Evolutionary conservation across 1,140 invertebrate genomes (phyloP).

Genomic region (Bombus ignitus): DNA sequence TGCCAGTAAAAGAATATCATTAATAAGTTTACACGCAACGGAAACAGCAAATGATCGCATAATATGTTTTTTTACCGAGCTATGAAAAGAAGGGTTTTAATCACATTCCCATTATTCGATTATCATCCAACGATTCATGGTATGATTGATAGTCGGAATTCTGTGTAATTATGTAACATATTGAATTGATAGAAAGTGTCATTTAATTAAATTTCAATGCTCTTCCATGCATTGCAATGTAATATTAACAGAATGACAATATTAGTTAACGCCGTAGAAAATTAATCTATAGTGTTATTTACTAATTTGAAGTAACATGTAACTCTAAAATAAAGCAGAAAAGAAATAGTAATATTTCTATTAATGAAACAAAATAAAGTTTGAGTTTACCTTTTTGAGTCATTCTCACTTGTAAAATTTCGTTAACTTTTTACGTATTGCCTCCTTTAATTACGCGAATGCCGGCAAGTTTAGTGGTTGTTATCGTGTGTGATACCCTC

Average conservation of each 20-base stretch:
- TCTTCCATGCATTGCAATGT: neutral
- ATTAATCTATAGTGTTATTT: neutral
- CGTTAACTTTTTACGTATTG: neutral
- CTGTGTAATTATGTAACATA: neutral
- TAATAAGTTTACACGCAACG: neutral
- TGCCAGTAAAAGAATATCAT: neutral
- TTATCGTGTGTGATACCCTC: conserved; percentile 20
- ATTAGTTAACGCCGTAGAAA: conserved; percentile 2
- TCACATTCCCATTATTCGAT: neutral
- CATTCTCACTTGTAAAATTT: neutral
- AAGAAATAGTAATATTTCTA: neutral
- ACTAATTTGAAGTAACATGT: neutral
- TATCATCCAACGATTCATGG: too few relatives aligned
- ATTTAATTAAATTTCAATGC: conserved; percentile 8
- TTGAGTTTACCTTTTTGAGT: neutral
- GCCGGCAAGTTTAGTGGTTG: neutral
- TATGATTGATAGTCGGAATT: neutral
- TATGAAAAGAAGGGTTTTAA: fast-evolving
- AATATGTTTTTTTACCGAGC: neutral
- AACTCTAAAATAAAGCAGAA: neutral
- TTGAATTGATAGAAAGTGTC: neutral
- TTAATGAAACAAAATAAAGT: neutral
- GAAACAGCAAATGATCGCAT: neutral
- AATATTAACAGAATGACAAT: neutral
- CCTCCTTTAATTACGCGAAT: conserved; percentile 22